These are phyloP conservation scores for Caenorhabditis sp. DNA, from an alignment of 2,888 invertebrate species.

Conservation along the genomic window DNA sequence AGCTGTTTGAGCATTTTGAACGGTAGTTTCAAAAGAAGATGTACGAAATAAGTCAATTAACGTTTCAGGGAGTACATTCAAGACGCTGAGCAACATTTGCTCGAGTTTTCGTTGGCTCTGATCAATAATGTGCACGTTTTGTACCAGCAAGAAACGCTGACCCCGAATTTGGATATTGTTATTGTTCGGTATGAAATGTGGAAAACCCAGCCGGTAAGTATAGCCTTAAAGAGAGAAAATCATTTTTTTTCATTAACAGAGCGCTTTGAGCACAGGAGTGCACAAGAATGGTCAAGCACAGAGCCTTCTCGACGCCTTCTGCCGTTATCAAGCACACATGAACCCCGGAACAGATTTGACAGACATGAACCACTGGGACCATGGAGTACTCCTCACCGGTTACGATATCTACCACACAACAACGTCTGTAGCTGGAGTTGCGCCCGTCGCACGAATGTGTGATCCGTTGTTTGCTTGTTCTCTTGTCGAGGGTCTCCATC, in stretches of 20 bases:
- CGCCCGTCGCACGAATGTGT: constrained; percentile 79
- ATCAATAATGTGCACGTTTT: constrained; percentile 79
- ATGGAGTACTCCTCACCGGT: constrained; percentile 78
- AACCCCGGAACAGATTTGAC: constrained; percentile 78
- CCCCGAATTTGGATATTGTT: constrained; percentile 77
- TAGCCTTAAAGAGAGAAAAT: too few species aligned
- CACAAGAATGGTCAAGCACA: constrained; percentile 79
- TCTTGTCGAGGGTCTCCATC: constrained; percentile 78
- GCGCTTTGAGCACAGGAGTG: constrained; percentile 68
- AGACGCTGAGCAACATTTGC: constrained; percentile 77
- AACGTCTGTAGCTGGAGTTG: constrained; percentile 79
- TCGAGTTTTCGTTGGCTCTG: constrained; percentile 78
- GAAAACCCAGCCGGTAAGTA: constrained; percentile 76
- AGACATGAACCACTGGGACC: constrained; percentile 78
- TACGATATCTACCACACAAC: constrained; percentile 79
- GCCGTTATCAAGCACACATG: constrained; percentile 76
- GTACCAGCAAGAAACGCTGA: constrained; percentile 75
- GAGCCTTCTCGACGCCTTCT: constrained; percentile 77
- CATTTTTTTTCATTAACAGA: constrained; percentile 51
- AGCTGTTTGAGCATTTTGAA: constrained; percentile 77
- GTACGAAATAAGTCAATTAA: background rate
- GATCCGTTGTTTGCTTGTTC: constrained; percentile 78
- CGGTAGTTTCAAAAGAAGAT: constrained; percentile 51
- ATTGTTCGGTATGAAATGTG: constrained; percentile 79
- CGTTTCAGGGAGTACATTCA: constrained; percentile 66